A percentile compares a stretch with the other conserved stretches of the same genome.
Conservation (phyloP, 2,888 invertebrate species). For the Thecocarcelia acutangulata region DNA sequence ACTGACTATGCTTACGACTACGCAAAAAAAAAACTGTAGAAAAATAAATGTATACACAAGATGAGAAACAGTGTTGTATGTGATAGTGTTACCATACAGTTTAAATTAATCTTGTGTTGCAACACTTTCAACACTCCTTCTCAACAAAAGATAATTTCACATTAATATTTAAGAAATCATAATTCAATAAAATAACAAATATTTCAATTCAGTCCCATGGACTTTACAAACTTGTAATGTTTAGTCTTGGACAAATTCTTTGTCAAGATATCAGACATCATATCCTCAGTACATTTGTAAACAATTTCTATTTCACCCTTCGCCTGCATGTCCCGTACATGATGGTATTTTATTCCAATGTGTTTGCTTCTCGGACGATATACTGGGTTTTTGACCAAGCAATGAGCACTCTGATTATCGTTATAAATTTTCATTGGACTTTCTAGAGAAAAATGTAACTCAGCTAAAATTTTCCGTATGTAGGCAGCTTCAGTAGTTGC, state of each 20-base stretch:
- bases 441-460: constrained; percentile 5
- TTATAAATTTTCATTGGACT: constrained; percentile 7
- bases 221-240: constrained; percentile 19
- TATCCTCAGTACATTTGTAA: constrained; percentile 9
- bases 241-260: constrained; percentile 17
- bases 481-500: background rate
- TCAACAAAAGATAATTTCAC: constrained; percentile 10
- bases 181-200: background rate
- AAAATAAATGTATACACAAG: no score
- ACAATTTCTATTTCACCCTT: background rate
- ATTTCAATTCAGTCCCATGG: constrained; percentile 13
- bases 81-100: no score
- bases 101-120: no score
- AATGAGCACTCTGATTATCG: constrained; percentile 20
- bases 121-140: constrained; percentile 30
- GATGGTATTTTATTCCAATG: constrained; percentile 22
- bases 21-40: no score
- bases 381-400: constrained; percentile 2
- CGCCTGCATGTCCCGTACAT: constrained; percentile 15
- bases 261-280: constrained; percentile 15
- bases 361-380: constrained; percentile 32
- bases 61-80: no score
- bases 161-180: no score
- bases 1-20: no score
- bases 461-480: background rate